Conservation (phyloP, 2,113 vertebrate genomes). For the Plestiodon gilberti region DNA sequence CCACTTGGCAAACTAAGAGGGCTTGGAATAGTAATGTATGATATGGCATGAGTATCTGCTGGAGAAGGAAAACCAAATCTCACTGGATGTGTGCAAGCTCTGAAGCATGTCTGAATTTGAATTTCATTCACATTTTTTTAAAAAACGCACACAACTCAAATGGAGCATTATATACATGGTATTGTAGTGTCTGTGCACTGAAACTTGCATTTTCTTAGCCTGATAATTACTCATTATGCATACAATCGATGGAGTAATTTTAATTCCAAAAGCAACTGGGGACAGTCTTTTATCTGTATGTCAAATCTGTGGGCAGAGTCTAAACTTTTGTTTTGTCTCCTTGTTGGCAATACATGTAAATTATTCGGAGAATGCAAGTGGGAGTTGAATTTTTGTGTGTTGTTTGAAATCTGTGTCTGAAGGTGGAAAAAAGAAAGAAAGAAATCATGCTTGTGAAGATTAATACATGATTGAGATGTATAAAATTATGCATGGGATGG, state of each 20-base stretch:
- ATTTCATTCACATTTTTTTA: neutral
- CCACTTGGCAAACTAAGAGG: neutral
- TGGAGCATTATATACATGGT: conserved; percentile 14
- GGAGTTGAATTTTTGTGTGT: conserved; percentile 65
- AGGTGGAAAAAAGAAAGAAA: conserved; percentile 57
- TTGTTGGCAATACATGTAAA: conserved; percentile 65
- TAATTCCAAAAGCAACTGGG: conserved; percentile 34
- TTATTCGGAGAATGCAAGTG: conserved; percentile 76
- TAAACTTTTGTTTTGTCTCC: conserved; percentile 44
- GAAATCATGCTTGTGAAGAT: conserved; percentile 33
- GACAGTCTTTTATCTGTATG: conserved; percentile 59
- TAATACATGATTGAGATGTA: too few relatives aligned
- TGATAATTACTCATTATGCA: conserved; percentile 20
- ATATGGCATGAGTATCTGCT: neutral
- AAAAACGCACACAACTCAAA: neutral
- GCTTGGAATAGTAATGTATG: neutral
- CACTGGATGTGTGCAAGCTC: neutral
- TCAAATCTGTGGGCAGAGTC: conserved; percentile 50
- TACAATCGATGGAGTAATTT: conserved; percentile 35
- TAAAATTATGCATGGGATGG: too few relatives aligned
- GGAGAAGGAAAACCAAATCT: neutral
- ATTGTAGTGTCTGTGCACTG: neutral
- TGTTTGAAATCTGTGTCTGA: conserved; percentile 49
- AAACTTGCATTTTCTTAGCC: conserved; percentile 14
- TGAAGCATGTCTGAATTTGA: neutral